phyloP scores from a whole-genome alignment of 2,113 vertebrate genomes.

The Amia ocellicauda region DNA sequence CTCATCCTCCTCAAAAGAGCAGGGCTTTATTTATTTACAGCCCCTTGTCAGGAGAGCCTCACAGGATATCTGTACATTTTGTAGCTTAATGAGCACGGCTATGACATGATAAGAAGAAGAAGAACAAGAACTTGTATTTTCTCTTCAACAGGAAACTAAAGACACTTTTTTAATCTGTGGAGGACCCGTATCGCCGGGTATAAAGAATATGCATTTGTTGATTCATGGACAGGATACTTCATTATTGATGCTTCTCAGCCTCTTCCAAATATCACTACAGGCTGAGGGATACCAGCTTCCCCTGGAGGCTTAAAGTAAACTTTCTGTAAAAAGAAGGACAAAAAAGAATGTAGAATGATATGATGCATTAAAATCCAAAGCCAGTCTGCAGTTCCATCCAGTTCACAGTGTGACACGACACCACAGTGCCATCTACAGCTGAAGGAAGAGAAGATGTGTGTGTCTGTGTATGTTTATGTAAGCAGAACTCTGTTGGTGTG shows the following conservation, averaged over 20 bases:
- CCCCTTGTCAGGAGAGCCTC: too few species aligned
- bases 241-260: constrained; percentile 13
- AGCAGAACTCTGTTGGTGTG: too few species aligned
- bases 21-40: too few species aligned
- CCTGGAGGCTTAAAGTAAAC: constrained; percentile 34
- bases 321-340: constrained; percentile 37
- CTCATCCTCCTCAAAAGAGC: too few species aligned
- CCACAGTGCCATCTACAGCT: constrained; percentile 71
- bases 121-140: not conserved
- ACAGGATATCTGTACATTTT: too few species aligned
- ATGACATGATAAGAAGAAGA: constrained; percentile 2
- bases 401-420: constrained; percentile 32
- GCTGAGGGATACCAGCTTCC: constrained; percentile 17
- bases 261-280: constrained; percentile 24
- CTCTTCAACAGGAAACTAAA: constrained; percentile 1
- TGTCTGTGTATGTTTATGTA: too few species aligned
- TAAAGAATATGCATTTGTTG: constrained; percentile 9
- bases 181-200: not conserved
- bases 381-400: constrained; percentile 30
- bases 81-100: too few species aligned
- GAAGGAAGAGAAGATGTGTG: not conserved
- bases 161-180: too few species aligned
- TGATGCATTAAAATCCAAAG: constrained; percentile 53
- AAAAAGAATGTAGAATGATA: constrained; percentile 54
- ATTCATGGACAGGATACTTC: constrained; percentile 12